These are phyloP conservation scores for Drosophila heteroneura DNA, from an alignment of 2,888 invertebrate species.

Conservation along the genomic window DNA sequence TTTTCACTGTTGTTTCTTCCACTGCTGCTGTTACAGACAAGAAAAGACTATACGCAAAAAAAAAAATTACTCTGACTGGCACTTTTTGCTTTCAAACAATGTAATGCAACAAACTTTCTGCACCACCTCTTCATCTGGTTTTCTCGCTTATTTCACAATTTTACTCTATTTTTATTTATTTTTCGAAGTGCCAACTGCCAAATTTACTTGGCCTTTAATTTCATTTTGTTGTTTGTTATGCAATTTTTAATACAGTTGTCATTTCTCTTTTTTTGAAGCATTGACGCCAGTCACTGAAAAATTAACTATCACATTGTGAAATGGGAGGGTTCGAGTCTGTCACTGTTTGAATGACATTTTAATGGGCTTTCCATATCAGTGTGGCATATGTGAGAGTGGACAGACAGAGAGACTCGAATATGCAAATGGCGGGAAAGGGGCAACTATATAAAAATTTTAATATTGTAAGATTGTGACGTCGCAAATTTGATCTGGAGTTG, in stretches of 20 bases:
- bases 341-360: slow-evolving; percentile 71
- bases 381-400: slow-evolving; percentile 9
- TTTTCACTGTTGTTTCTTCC: slow-evolving; percentile 28
- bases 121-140: neutral
- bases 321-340: slow-evolving; percentile 46
- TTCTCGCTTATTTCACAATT: slow-evolving; percentile 13
- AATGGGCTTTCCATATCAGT: slow-evolving; percentile 57
- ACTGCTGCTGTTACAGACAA: slow-evolving; percentile 45
- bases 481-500: neutral
- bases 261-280: slow-evolving; percentile 29
- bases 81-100: slow-evolving; percentile 58
- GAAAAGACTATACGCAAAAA: slow-evolving; percentile 46
- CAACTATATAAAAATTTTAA: neutral
- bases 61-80: slow-evolving; percentile 31
- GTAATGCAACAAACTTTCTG: slow-evolving; percentile 53
- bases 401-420: neutral
- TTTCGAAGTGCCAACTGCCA: slow-evolving; percentile 47
- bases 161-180: slow-evolving; percentile 22
- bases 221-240: slow-evolving; percentile 13
- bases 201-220: slow-evolving; percentile 60
- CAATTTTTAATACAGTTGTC: slow-evolving; percentile 54
- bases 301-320: slow-evolving; percentile 70
- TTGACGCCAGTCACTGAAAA: slow-evolving; percentile 61
- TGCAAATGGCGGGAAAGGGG: neutral
- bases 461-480: neutral